These are phyloP conservation scores for Antechinus flavipes DNA, from an alignment of 2,113 vertebrate genomes.

Conservation along the genomic window DNA sequence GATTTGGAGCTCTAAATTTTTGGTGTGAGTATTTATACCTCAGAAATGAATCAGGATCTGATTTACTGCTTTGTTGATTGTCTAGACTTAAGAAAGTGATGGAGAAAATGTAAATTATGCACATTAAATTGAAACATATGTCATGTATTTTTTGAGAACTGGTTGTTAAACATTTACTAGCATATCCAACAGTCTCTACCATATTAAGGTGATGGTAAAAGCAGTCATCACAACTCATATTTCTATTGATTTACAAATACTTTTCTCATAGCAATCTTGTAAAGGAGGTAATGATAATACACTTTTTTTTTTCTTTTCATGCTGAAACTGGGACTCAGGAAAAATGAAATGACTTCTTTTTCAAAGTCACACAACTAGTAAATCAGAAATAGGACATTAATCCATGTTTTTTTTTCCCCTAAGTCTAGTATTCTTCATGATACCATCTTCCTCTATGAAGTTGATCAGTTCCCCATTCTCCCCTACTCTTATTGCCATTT, in stretches of 20 bases:
- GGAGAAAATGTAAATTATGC: background rate
- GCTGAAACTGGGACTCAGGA: background rate
- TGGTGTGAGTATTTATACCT: background rate
- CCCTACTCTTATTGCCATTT: background rate
- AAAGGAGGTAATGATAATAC: background rate
- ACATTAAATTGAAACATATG: background rate
- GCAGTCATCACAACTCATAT: background rate
- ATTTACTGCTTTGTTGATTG: background rate
- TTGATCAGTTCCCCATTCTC: background rate
- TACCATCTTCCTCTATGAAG: background rate
- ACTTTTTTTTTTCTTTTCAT: background rate
- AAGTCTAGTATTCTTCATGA: background rate
- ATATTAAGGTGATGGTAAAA: background rate
- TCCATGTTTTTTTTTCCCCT: background rate
- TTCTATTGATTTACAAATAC: background rate
- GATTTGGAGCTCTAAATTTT: background rate
- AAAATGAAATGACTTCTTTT: background rate
- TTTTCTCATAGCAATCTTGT: background rate
- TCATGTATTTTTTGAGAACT: background rate
- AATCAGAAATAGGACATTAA: background rate
- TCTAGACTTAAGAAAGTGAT: background rate
- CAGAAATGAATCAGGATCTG: background rate
- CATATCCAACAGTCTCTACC: background rate
- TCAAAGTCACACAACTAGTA: background rate
- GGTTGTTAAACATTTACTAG: background rate